Base-by-base conservation (phyloP, 2,113 vertebrate species). In the Cyprinodon variegatus region DNA sequence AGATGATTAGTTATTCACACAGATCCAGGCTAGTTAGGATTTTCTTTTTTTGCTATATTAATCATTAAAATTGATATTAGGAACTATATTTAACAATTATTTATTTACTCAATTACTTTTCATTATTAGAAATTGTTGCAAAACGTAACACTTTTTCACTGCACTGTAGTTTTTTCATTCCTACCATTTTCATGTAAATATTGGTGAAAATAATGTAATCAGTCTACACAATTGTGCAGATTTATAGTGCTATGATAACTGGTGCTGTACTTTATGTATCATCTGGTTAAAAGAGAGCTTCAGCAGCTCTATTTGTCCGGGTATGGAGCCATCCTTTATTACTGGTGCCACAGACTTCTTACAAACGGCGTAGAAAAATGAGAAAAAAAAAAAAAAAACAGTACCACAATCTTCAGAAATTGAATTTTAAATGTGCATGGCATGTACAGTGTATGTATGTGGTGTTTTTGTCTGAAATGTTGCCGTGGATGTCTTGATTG, bases 381-480 rank as follows among this genome's bases (percentile, higher is more conserved):
- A 29, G 1, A 29, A 29, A 29, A 29, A 88, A 86, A 84, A 80
- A 84, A 86, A 66, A 83, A 41, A 76, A 88, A 64, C 46, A 70
- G 73, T 80, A 86, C 66, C 85, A 83, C 75, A 89, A 76, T 84
- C 83, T 90, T 90, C 76, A 90, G 86, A 83, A 72, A 85, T 86
- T 91, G 89, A 76, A 87, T 90, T 90, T 90, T 90, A 82, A 84
- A 90, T 83, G 88, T 95, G 94, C 94, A 94, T 95, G 93, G 92
- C 91, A 89, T 94, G 91, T 94, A 93, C 93, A 93, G 85, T 93
- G 87, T 94, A 92, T 91, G 93, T 95, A 89, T 88, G 93, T 85
- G 81, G 88, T 92, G 90, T 90, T 93, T 29, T 93, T 91, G 92
- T 94, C 85, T 87, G 88, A 89, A 90, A 87, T 76, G 88, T 93